Percentiles rank a stretch among this genome's conserved stretches.
Conservation (phyloP, 2,797 vertebrate species). For the Gallinago stenura region DNA sequence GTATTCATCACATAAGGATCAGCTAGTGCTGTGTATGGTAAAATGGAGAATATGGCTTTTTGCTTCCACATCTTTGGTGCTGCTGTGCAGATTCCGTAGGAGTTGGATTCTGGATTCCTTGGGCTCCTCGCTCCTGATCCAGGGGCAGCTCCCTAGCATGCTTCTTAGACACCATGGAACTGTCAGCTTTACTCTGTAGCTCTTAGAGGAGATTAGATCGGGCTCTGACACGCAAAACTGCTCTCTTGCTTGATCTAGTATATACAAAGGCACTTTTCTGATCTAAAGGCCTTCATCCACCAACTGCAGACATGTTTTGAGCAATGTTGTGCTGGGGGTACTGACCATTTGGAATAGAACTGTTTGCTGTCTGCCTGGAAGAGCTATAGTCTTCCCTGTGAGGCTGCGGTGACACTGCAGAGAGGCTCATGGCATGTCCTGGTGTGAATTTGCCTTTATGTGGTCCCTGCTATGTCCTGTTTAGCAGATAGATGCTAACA, state of each 20-base stretch:
- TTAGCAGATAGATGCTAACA: not conserved
- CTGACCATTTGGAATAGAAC: not conserved
- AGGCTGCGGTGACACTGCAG: not conserved
- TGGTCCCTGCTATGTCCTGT: not conserved
- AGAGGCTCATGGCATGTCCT: not conserved
- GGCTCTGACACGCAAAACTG: not conserved
- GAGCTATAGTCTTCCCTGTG: not conserved
- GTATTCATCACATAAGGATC: not conserved
- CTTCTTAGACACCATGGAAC: not conserved
- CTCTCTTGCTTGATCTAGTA: not conserved
- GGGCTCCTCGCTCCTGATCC: not conserved
- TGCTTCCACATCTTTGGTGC: not conserved
- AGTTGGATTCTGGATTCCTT: fast-evolving
- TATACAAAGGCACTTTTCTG: not conserved
- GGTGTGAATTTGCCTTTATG: not conserved
- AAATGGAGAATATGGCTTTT: not conserved
- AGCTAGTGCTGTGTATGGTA: not conserved
- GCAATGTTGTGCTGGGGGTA: not conserved
- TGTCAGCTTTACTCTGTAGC: not conserved
- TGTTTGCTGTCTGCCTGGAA: not conserved
- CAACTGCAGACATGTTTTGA: not conserved
- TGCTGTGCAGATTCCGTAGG: not conserved
- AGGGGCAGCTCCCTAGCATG: not conserved
- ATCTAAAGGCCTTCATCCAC: not conserved
- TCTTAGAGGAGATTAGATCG: not conserved